A percentile compares a stretch with the other conserved stretches of the same genome.
Conservation (phyloP, 1,140 invertebrate species). For the Euura saliciscinereae region DNA sequence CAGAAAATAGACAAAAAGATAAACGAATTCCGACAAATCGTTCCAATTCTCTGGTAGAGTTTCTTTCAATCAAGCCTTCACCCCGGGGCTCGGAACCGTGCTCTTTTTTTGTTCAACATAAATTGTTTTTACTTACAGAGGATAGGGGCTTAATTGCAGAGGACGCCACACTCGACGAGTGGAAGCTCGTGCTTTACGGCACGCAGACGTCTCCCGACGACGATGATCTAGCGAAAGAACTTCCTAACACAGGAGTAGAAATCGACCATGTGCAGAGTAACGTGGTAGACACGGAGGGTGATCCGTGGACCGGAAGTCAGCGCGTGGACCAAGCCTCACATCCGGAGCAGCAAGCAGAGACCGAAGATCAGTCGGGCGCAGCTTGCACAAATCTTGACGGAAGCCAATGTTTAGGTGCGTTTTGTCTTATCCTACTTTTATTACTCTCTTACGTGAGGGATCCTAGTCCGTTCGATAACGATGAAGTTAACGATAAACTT, state of each 20-base stretch:
- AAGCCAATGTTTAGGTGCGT: conserved; percentile 54
- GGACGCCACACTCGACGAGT: conserved; percentile 59
- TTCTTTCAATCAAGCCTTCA: too few species aligned
- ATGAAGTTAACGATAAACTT: too few species aligned
- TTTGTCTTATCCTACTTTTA: background rate
- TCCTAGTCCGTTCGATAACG: background rate
- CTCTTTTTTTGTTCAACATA: too few species aligned
- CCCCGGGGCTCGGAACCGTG: too few species aligned
- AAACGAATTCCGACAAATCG: too few species aligned
- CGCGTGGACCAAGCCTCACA: conserved; percentile 51
- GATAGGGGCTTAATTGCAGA: too few species aligned
- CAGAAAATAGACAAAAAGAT: too few species aligned
- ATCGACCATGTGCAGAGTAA: conserved; percentile 32
- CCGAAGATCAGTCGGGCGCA: conserved; percentile 49
- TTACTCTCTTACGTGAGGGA: background rate
- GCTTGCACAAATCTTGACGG: conserved; percentile 36
- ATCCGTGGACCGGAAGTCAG: conserved; percentile 50
- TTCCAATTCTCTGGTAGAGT: too few species aligned
- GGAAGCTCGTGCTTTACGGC: conserved; percentile 66
- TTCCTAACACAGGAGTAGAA: conserved; percentile 24
- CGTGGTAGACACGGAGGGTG: conserved; percentile 41
- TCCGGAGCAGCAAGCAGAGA: conserved; percentile 49
- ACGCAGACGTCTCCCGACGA: conserved; percentile 60
- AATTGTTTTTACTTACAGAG: too few species aligned
- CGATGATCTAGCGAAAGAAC: conserved; percentile 46